These are phyloP conservation scores for Pituophis catenifer DNA, from an alignment of 2,113 vertebrate genomes.

Conservation along the genomic window DNA sequence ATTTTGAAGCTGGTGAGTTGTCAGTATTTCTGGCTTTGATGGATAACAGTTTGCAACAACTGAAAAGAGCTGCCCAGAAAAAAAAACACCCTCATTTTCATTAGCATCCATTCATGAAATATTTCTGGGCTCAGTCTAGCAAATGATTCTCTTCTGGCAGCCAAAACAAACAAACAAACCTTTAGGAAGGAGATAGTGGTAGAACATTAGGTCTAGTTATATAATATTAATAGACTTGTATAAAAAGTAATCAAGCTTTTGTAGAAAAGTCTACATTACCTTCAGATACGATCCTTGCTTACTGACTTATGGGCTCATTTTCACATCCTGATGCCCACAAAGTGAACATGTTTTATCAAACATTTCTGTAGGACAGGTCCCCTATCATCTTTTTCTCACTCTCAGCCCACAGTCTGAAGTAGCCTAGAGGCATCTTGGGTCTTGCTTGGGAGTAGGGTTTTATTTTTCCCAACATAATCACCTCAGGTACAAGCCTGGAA, in stretches of 20 bases:
- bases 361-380: neutral
- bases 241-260: neutral
- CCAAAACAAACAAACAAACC: neutral
- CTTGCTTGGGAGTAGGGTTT: neutral
- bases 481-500: neutral
- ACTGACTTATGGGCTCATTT: neutral
- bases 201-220: neutral
- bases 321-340: neutral
- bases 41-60: neutral
- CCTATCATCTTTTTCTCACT: neutral
- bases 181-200: neutral
- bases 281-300: neutral
- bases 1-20: neutral
- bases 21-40: neutral
- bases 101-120: neutral
- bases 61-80: neutral
- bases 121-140: neutral
- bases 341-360: neutral
- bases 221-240: neutral
- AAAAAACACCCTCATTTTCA: neutral
- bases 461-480: neutral
- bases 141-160: neutral
- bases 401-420: neutral
- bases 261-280: neutral
- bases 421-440: neutral